Evolutionary conservation across 1,140 invertebrate species (phyloP).

Genomic region (Drosophila eugracilis): DNA sequence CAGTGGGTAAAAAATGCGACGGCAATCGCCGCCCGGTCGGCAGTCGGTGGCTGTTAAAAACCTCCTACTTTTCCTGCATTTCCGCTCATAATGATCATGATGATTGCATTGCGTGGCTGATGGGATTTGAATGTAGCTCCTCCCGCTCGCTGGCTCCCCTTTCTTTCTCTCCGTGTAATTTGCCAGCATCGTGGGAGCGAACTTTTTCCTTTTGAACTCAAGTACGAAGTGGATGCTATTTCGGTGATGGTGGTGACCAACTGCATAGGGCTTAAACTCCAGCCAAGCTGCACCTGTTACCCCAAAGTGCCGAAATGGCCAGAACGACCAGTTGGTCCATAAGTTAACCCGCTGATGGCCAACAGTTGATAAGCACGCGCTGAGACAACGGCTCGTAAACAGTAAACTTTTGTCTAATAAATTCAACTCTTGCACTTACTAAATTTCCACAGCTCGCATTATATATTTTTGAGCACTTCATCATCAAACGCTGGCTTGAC

Average conservation of each 20-base stretch:
- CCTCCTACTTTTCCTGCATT: constrained; percentile 83
- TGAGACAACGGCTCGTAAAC: constrained; percentile 75
- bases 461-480: constrained; percentile 78
- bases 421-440: constrained; percentile 81
- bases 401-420: constrained; percentile 81
- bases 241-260: constrained; percentile 36
- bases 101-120: constrained; percentile 82
- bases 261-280: constrained; percentile 24
- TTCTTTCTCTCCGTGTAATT: constrained; percentile 61
- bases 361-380: constrained; percentile 65
- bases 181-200: constrained; percentile 78
- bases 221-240: constrained; percentile 24
- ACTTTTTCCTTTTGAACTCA: constrained; percentile 62
- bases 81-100: constrained; percentile 83
- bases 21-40: constrained; percentile 55
- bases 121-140: constrained; percentile 77
- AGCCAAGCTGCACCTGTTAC: constrained; percentile 67
- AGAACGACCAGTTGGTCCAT: constrained; percentile 41
- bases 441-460: constrained; percentile 74
- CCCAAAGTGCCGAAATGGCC: constrained; percentile 12
- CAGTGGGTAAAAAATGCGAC: constrained; percentile 54
- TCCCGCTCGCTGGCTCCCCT: constrained; percentile 26
- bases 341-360: constrained; percentile 71
- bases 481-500: constrained; percentile 67
- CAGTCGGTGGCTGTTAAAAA: constrained; percentile 80